A percentile compares a stretch with the other conserved stretches of the same genome.
phyloP scores from a whole-genome alignment of 1,140 invertebrate genomes.

The Penaeus japonicus region DNA sequence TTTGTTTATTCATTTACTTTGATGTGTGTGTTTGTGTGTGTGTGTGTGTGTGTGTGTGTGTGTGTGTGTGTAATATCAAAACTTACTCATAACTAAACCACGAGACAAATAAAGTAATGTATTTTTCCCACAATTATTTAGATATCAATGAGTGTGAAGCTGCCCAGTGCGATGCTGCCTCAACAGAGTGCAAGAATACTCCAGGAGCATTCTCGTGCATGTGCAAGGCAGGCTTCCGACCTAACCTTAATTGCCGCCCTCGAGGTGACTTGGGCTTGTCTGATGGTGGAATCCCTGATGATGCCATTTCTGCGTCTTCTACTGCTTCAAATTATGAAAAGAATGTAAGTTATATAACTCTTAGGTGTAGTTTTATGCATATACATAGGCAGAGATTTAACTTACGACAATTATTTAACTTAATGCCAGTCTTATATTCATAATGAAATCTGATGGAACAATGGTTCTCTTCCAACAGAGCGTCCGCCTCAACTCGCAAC shows the following conservation, averaged over 20 bases:
- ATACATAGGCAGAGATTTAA: not conserved
- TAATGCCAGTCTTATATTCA: not conserved
- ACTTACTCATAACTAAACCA: too few relatives aligned
- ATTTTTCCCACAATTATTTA: slow-evolving; percentile 53
- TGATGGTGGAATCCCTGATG: slow-evolving; percentile 88
- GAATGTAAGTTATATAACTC: slow-evolving; percentile 69
- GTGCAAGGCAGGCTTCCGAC: slow-evolving; percentile 83
- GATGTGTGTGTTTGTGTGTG: not conserved
- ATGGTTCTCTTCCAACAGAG: slow-evolving; percentile 16
- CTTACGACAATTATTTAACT: not conserved
- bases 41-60: slow-evolving; percentile 1
- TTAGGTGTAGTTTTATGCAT: not conserved
- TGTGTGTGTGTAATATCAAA: not conserved
- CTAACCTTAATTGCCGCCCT: slow-evolving; percentile 87
- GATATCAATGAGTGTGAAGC: slow-evolving; percentile 93
- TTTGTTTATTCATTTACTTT: slow-evolving; percentile 25
- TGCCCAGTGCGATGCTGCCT: slow-evolving; percentile 84
- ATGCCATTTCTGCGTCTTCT: slow-evolving; percentile 84
- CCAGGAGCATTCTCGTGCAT: slow-evolving; percentile 92
- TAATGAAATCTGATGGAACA: too few relatives aligned
- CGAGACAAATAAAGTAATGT: too few relatives aligned
- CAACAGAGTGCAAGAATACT: slow-evolving; percentile 90
- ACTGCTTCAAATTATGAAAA: slow-evolving; percentile 83
- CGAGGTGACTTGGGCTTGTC: slow-evolving; percentile 87
- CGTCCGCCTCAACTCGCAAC: slow-evolving; percentile 80